These are phyloP conservation scores for Marmota flaviventris DNA, from an alignment of 2,113 vertebrate genomes.

Conservation along the genomic window DNA sequence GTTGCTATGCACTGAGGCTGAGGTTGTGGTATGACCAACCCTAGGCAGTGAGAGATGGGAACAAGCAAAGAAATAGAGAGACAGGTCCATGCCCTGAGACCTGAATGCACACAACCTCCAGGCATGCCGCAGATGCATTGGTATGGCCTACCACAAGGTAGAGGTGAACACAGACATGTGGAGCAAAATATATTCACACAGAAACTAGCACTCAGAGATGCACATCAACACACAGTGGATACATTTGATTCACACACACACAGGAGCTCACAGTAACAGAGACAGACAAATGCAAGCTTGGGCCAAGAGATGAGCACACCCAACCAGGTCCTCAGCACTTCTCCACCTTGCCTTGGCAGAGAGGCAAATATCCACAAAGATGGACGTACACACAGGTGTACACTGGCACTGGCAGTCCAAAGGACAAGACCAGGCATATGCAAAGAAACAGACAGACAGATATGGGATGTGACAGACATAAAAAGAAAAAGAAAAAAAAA, in stretches of 20 bases:
- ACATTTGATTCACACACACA: background rate
- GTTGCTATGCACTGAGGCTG: constrained; percentile 72
- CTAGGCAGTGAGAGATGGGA: constrained; percentile 52
- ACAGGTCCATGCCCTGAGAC: background rate
- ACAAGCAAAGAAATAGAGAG: constrained; percentile 6
- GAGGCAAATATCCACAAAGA: background rate
- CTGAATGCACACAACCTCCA: background rate
- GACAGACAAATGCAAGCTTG: background rate
- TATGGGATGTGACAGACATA: constrained; percentile 21
- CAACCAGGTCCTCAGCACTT: background rate
- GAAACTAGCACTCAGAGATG: background rate
- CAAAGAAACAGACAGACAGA: background rate
- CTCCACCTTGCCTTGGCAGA: background rate
- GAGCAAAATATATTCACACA: background rate
- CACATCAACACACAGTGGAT: background rate
- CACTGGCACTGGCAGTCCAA: background rate
- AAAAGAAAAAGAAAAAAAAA: background rate
- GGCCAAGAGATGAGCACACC: background rate
- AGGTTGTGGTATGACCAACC: constrained; percentile 58
- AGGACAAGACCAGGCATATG: background rate
- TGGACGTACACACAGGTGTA: background rate
- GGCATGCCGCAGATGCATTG: background rate
- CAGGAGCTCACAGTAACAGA: background rate
- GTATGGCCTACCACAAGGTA: no score
- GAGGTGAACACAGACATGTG: background rate